Evolutionary conservation across 1,140 invertebrate species (phyloP), one percentile per base, ranked within the genome.

Genomic region (Cylas formicarius): DNA sequence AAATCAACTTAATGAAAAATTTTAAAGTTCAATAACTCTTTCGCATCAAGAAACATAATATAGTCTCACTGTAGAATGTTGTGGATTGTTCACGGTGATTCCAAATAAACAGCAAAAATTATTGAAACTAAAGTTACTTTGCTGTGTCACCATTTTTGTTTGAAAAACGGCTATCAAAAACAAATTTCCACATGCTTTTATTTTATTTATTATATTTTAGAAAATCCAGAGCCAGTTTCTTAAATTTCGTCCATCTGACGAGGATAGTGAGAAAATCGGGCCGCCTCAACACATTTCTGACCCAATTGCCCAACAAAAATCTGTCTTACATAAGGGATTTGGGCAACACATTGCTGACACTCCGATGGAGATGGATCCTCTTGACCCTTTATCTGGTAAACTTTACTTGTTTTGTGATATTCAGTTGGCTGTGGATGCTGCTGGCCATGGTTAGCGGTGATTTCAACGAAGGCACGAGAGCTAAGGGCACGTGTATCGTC

Each of bases 291-390:
- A 53, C 47, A 2, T 53, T 52, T 16, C 19, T 52, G 9, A 55
- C 34, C 10, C 35, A 55, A 27, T 36, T 53, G 6, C 53, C 52
- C 3, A 16, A 53, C 10, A 62, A 62, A 41, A 45, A 39, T 16
- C 13, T 56, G 6, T 72, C 71, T 28, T 77, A 77, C 48, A 68
- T 76, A 57, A 58, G 73, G 29, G 77, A 79, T 57, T 66, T 75
- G 10, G 71, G 77, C 22, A 77, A 74, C 22, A 79, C 77, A 29
- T 62, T 78, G 45, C 70, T 79, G 54, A 72, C 76, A 50, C 68
- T 71, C 48, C 69, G 75, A 50, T 79, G 77, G 77, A 69, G 73
- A 5, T 78, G 74, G 55, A 70, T 77, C 34, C 57, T 77, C n/a
- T 57, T 72, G 2, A 53, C 75, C 36, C 71, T 77, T 56, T 50